Conservation (phyloP, 2,113 vertebrate species). For the Drymodes brunneopygia region DNA sequence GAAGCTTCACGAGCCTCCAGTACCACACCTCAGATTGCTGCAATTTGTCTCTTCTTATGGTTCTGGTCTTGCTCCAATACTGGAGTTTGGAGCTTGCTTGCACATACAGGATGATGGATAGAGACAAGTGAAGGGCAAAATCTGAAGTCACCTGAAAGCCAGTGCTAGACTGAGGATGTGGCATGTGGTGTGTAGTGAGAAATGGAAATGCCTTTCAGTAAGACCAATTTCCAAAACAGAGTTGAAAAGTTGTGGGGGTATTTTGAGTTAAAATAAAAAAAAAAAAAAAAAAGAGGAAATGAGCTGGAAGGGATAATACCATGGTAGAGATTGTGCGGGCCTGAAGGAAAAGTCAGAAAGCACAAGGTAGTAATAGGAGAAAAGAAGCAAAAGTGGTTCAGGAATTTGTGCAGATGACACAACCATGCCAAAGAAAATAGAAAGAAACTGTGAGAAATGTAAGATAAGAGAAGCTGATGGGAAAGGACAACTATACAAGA, state of each 20-base stretch:
- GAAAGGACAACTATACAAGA: not conserved
- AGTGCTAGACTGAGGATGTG: rapidly evolving
- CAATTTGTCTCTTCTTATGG: not conserved
- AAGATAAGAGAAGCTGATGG: not conserved
- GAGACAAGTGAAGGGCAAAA: not conserved
- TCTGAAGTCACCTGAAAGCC: not conserved
- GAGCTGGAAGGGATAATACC: not conserved
- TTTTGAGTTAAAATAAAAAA: not conserved
- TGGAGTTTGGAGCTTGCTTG: not conserved
- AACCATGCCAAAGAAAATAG: not conserved
- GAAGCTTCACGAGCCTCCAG: too few relatives aligned
- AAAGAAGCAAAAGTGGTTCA: not conserved
- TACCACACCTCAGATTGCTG: not conserved
- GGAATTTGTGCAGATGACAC: not conserved
- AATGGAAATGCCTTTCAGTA: not conserved
- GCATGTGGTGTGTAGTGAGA: rapidly evolving
- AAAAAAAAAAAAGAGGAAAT: not conserved
- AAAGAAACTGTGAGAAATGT: not conserved
- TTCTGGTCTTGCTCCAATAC: not conserved
- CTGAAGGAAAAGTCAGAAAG: not conserved
- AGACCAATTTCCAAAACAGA: not conserved
- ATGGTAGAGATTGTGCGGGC: not conserved
- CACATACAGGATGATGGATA: too few relatives aligned
- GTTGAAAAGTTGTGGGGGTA: not conserved
- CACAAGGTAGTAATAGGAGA: not conserved